Base-by-base conservation (phyloP, 2,797 vertebrate species). In the Chaenodraco wilsoni region DNA sequence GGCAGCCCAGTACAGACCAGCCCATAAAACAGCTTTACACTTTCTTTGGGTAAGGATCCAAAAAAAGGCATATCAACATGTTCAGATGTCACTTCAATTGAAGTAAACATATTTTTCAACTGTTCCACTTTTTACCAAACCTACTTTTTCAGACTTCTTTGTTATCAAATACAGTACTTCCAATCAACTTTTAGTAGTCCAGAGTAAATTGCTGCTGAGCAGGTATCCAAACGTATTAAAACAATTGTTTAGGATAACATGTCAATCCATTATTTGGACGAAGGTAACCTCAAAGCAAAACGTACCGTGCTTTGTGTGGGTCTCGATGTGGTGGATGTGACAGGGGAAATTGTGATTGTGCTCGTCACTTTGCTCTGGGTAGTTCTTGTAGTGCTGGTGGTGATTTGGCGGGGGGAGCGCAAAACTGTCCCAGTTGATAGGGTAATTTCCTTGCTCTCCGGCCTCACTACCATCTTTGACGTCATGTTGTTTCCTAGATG, bases 341-440 rank as follows among this genome's bases (percentile, higher is more conserved):
- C 94, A 1, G 97, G 97, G 0, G 96, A 98, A 63, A 99, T 98
- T 50, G 96, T 97, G 84, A 99, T 97, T 40, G 96, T 98, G 84
- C 97, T 99, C n/a, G 94, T 97, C 82, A 98, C 96, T 93, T 99
- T 99, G 88, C 91, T 96, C 7, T 95, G 90, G 40, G 93, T 84
- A 31, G 93, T 91, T 69, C 96, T 95, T 0, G 94, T 90, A 1
- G 95, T 79, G 0, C 94, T 91, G 9, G 95, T 90, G 21, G 95
- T 89, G 64, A 90, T 95, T 86, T 95, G 96, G 19, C 96, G 96
- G 15, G 98, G 97, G 0, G 97, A 97, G 14, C 97, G 96, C 52
- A 99, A 94, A 76, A 98, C 97, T 0, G 97, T 99, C 27, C 96
- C 97, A 0, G 96, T 97, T 10, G 96, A 93, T 69, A 93, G 77